Evolutionary conservation across 2,113 vertebrate genomes (phyloP).

Genomic region (Myxocyprinus asiaticus): DNA sequence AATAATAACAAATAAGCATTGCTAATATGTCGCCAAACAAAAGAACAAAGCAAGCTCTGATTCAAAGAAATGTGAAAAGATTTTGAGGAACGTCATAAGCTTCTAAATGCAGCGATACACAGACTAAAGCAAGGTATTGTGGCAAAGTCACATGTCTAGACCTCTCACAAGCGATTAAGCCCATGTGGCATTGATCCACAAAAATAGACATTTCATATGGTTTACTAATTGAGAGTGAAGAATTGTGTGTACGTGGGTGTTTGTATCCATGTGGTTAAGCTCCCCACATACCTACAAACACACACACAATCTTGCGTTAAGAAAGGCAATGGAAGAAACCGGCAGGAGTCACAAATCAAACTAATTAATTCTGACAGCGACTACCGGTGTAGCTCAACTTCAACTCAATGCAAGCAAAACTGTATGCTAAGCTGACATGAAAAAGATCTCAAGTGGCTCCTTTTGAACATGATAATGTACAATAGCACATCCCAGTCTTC

Average conservation of each 20-base stretch:
- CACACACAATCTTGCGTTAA: background rate
- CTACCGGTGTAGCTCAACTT: background rate
- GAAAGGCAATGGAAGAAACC: background rate
- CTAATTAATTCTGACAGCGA: constrained; percentile 10
- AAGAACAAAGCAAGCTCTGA: background rate
- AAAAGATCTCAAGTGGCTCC: background rate
- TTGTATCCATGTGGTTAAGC: too few species aligned
- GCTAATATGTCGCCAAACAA: background rate
- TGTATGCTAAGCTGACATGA: background rate
- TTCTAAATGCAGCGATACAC: too few species aligned
- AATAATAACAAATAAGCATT: background rate
- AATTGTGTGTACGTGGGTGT: background rate
- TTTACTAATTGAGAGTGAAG: constrained; percentile 28
- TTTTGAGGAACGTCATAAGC: background rate
- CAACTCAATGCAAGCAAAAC: background rate
- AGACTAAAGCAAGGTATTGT: too few species aligned
- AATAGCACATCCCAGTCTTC: background rate
- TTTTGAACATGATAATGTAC: background rate
- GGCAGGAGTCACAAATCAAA: background rate
- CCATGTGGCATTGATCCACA: background rate
- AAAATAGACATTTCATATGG: constrained; percentile 14
- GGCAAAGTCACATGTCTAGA: background rate
- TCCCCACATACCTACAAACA: background rate
- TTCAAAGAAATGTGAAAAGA: background rate
- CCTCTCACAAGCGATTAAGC: background rate